Percentiles rank a stretch among this genome's conserved stretches.
phyloP scores from a whole-genome alignment of 2,797 vertebrate genomes.

The Pantherophis vulpinus region DNA sequence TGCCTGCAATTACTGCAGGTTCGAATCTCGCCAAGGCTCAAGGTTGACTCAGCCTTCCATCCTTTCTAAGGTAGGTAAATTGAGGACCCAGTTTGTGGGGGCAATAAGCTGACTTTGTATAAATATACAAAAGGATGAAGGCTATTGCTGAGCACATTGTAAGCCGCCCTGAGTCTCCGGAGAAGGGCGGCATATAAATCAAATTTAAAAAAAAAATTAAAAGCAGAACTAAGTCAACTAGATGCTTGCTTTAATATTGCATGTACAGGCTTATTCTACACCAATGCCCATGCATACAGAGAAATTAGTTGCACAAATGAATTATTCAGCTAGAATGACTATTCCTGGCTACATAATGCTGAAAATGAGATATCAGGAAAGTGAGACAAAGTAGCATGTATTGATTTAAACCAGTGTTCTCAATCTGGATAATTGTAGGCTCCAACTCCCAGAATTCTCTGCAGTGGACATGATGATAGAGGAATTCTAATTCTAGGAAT shows the following conservation, averaged over 20 bases:
- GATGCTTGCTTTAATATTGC: not conserved
- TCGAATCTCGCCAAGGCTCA: too few relatives aligned
- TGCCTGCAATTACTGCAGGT: too few relatives aligned
- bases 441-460: not conserved
- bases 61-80: too few relatives aligned
- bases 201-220: not conserved
- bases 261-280: not conserved
- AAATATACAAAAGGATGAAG: too few relatives aligned
- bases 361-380: not conserved
- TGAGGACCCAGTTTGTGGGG: too few relatives aligned
- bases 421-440: not conserved
- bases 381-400: not conserved
- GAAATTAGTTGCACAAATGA: not conserved
- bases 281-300: not conserved
- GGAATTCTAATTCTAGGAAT: not conserved
- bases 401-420: not conserved
- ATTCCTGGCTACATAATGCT: not conserved
- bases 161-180: too few relatives aligned
- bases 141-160: too few relatives aligned
- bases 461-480: not conserved
- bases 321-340: not conserved
- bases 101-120: too few relatives aligned
- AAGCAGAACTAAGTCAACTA: not conserved
- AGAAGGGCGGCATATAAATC: too few relatives aligned
- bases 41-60: too few relatives aligned